Percentiles rank a stretch among this genome's conserved stretches.
Conservation (phyloP, 2,113 vertebrate species). For the Zootoca vivipara region DNA sequence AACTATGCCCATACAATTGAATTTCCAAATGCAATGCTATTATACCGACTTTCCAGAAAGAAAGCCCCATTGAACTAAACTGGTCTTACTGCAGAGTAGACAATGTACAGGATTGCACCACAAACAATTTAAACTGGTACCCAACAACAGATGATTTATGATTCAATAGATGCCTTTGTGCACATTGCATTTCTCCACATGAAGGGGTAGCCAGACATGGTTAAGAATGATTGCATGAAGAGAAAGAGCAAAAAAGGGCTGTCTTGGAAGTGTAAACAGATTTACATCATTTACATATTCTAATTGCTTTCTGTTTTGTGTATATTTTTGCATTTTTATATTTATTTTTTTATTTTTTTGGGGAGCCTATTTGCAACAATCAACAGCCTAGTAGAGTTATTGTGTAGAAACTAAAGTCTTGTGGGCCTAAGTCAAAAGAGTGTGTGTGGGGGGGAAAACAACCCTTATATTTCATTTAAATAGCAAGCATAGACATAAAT, state of each 20-base stretch:
- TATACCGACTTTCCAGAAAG: background rate
- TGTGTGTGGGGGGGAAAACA: background rate
- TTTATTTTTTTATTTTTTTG: background rate
- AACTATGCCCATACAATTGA: background rate
- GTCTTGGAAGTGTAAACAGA: background rate
- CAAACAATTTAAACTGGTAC: background rate
- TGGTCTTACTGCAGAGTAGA: background rate
- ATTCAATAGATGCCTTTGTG: no score
- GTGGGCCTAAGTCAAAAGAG: background rate
- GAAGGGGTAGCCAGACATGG: background rate
- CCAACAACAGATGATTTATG: no score
- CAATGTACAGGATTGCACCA: no score
- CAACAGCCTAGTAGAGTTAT: background rate
- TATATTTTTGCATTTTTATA: background rate
- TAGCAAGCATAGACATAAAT: rapidly evolving
- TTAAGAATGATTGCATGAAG: background rate
- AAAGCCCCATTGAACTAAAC: background rate
- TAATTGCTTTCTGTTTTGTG: background rate
- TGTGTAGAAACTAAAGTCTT: background rate
- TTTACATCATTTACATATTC: background rate
- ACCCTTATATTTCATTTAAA: background rate
- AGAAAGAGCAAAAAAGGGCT: no score
- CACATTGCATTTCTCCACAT: background rate
- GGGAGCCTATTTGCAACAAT: background rate
- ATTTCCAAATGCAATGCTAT: background rate